Evolutionary conservation across 2,113 vertebrate species (phyloP).

Genomic region (Pluvialis apricaria): DNA sequence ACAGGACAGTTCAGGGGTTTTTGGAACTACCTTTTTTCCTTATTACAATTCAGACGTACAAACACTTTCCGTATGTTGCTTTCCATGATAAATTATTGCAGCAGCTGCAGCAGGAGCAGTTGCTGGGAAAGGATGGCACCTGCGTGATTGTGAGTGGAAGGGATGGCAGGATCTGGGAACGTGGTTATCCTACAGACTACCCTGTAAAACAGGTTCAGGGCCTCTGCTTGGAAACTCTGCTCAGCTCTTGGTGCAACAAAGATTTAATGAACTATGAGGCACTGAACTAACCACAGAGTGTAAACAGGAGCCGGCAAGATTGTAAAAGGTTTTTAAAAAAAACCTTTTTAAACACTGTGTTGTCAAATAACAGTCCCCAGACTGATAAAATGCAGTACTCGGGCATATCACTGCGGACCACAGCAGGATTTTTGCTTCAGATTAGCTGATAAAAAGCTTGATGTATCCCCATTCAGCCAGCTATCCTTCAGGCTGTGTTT

Average conservation of each 20-base stretch:
- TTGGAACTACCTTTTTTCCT: background rate
- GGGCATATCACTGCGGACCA: background rate
- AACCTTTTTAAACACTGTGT: background rate
- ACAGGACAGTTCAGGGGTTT: background rate
- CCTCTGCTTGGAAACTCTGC: background rate
- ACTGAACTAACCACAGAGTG: background rate
- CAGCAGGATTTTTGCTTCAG: constrained; percentile 24
- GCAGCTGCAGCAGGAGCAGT: background rate
- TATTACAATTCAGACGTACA: background rate
- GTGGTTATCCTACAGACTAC: background rate
- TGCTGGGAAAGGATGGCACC: background rate
- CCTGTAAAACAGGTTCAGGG: background rate
- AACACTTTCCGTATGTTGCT: background rate
- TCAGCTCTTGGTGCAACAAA: background rate
- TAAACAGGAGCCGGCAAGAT: background rate
- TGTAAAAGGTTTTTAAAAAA: background rate
- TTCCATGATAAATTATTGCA: background rate
- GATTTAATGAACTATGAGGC: background rate
- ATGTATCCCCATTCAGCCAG: background rate
- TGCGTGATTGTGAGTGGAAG: background rate
- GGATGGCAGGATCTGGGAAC: background rate
- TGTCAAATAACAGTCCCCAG: constrained; percentile 23
- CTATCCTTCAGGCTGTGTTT: constrained; percentile 39
- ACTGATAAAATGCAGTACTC: constrained; percentile 27
- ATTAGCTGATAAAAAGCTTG: constrained; percentile 33